Conservation (phyloP, 2,797 vertebrate species). For the Pygocentrus nattereri region DNA sequence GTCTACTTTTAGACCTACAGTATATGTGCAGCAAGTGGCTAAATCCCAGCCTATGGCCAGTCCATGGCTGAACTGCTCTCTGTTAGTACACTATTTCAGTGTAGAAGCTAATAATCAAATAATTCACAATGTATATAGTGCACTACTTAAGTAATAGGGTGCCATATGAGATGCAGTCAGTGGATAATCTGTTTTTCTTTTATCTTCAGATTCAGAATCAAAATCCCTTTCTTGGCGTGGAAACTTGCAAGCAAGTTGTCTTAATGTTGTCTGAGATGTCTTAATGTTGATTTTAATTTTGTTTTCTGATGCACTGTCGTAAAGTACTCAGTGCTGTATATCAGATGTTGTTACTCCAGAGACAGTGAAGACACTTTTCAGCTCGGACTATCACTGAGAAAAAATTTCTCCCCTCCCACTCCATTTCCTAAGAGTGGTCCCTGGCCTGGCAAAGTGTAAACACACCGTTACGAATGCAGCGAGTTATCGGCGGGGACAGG, state of each 20-base stretch:
- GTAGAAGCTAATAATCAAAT: too few species aligned
- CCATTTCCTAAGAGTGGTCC: constrained; percentile 4
- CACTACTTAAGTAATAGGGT: too few species aligned
- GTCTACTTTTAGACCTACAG: background rate
- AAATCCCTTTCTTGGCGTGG: background rate
- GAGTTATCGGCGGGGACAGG: constrained; percentile 71
- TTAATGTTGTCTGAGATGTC: too few species aligned
- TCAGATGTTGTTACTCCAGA: too few species aligned
- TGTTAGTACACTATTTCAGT: background rate
- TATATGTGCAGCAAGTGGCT: background rate
- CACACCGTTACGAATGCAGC: constrained; percentile 61
- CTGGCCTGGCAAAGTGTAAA: background rate
- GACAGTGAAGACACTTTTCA: too few species aligned
- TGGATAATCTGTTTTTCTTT: background rate
- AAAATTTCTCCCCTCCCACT: background rate
- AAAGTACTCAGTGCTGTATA: too few species aligned
- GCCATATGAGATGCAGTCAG: too few species aligned
- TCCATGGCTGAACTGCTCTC: background rate
- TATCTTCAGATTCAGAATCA: background rate
- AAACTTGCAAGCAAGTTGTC: background rate
- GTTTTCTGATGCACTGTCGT: too few species aligned
- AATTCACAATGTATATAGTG: too few species aligned
- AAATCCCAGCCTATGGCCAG: background rate
- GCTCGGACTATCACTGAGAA: too few species aligned
- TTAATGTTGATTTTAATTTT: too few species aligned